phyloP scores from a whole-genome alignment of 2,113 vertebrate genomes.

The Danionella cerebrum region DNA sequence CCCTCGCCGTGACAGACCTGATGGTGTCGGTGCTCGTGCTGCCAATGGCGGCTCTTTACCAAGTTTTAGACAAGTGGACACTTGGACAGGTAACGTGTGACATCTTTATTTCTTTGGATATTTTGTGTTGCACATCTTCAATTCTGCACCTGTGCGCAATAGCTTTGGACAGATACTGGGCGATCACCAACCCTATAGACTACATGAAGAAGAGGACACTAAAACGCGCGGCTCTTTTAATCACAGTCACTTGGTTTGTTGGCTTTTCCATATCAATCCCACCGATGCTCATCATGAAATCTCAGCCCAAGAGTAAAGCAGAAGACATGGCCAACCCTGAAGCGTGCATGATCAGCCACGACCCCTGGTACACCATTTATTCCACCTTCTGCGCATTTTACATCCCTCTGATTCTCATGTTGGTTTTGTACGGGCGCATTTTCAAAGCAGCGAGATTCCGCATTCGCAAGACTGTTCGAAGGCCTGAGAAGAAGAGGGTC shows the following conservation, averaged over 20 bases:
- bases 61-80: conserved; percentile 92
- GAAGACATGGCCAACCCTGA: conserved; percentile 81
- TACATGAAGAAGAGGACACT: conserved; percentile 94
- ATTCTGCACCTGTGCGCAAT: conserved; percentile 96
- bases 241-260: conserved; percentile 92
- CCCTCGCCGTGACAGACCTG: conserved; percentile 90
- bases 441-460: conserved; percentile 91
- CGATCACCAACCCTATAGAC: conserved; percentile 91
- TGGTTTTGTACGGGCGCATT: conserved; percentile 90
- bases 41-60: conserved; percentile 95
- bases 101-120: conserved; percentile 90
- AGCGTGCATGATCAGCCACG: conserved; percentile 85
- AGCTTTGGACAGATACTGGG: conserved; percentile 95
- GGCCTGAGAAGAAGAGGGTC: conserved; percentile 76
- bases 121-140: conserved; percentile 94
- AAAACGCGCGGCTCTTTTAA: conserved; percentile 81
- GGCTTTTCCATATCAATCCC: conserved; percentile 94
- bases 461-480: conserved; percentile 86
- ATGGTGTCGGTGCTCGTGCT: conserved; percentile 97
- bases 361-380: conserved; percentile 94
- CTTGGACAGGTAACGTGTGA: conserved; percentile 88
- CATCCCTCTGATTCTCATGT: conserved; percentile 86
- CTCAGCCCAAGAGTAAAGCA: conserved; percentile 68
- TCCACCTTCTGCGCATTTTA: conserved; percentile 97
- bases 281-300: conserved; percentile 84